Percentiles rank a stretch among this genome's conserved stretches.
These are phyloP conservation scores for Pholis gunnellus DNA, from an alignment of 2,113 vertebrate species.

Conservation along the genomic window DNA sequence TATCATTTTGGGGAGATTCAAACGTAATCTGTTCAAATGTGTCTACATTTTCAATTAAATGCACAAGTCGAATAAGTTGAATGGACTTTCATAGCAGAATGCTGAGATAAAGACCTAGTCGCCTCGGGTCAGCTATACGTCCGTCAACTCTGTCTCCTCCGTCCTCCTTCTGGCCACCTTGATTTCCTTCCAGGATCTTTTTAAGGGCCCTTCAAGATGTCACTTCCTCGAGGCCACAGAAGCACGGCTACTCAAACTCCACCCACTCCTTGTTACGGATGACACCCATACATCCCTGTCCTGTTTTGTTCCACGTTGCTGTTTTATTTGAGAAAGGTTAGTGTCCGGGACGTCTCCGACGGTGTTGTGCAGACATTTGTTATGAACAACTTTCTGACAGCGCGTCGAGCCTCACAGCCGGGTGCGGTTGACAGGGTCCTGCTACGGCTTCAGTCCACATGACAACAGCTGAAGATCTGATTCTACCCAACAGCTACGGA, in stretches of 20 bases:
- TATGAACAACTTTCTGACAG: slow-evolving; percentile 44
- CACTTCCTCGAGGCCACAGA: slow-evolving; percentile 34
- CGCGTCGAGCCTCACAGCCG: background rate
- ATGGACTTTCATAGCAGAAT: too few relatives aligned
- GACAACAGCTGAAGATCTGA: slow-evolving; percentile 34
- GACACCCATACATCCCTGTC: slow-evolving; percentile 37
- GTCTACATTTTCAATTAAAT: background rate
- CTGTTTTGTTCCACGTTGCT: slow-evolving; percentile 43
- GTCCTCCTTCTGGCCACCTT: background rate
- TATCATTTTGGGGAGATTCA: background rate
- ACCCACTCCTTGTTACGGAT: slow-evolving; percentile 44
- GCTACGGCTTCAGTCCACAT: slow-evolving; percentile 36
- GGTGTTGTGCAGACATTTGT: slow-evolving; percentile 27
- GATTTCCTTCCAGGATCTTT: slow-evolving; percentile 38
- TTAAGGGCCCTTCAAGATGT: slow-evolving; percentile 43
- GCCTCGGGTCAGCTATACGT: background rate
- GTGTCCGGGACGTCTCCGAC: slow-evolving; percentile 25
- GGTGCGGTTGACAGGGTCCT: slow-evolving; percentile 39
- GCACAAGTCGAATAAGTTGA: background rate
- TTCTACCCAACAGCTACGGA: slow-evolving; percentile 29
- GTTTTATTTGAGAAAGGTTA: slow-evolving; percentile 60
- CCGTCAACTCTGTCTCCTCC: background rate
- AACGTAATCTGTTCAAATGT: background rate
- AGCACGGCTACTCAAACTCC: slow-evolving; percentile 41
- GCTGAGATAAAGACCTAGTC: background rate